Base-by-base conservation (phyloP, 2,888 invertebrate genomes). In the Erebia ligea region DNA sequence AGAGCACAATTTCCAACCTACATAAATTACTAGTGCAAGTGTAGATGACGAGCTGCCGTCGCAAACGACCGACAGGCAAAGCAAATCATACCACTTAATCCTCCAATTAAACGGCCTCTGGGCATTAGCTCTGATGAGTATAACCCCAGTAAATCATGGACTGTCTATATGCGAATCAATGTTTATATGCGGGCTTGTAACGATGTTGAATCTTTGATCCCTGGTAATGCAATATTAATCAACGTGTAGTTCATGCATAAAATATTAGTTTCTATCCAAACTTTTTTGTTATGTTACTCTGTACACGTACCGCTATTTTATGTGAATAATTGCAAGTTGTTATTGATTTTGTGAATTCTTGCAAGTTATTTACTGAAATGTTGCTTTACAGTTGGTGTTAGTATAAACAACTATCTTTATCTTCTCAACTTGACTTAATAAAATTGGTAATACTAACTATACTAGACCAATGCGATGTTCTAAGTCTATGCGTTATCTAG, bases 61-160 rank as follows among this genome's bases (percentile, higher is more conserved):
- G 9, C 52, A 42, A 40, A 25, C 52, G 25, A 40, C 64, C 59
- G 21, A 40, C 1, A 19, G 8, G 15, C 65, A 59, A 42, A 59
- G 59, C 59, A 59, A 59, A 59, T 59, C 17, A 40, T 59, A 25
- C 15, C 56, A 17, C 42, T 40, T 57, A 68, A 65, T 61, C 59
- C 50, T 59, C 56, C 68, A 68, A 68, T 68, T 68, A 61, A 34
- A 19, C 65, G 56, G 25, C 54, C 71, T 68, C 17, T 21, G 52
- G 61, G 45, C 65, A 40, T 65, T 62, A 48, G n/a, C 40, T 59
- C 61, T 71, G 61, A 69, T 66, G 61, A 69, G 66, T 68, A 65
- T 62, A 65, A 34, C 52, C 40, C 19, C 61, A 56, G 42, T 67
- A 71, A 68, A 71, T 68, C 69, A 19, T 57, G 59, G 40, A 59